These are phyloP conservation scores for Pterois miles DNA, from an alignment of 2,797 vertebrate genomes.

Conservation along the genomic window DNA sequence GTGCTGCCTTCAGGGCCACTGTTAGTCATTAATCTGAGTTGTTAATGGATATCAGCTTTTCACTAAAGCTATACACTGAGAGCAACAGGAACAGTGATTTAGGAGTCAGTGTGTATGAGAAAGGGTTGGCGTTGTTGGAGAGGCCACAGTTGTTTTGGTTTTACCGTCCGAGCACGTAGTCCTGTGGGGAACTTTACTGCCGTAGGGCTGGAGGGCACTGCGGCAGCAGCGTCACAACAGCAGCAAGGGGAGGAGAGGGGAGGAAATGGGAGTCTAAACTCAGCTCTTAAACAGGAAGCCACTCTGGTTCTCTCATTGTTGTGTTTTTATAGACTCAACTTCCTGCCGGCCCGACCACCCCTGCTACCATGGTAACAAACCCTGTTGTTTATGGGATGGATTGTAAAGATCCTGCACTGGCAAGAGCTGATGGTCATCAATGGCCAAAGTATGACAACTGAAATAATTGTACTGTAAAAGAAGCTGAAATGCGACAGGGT, in stretches of 20 bases:
- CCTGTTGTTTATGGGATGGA: constrained; percentile 74
- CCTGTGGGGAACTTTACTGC: background rate
- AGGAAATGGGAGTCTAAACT: constrained; percentile 82
- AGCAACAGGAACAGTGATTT: constrained; percentile 22
- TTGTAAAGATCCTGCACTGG: constrained; percentile 25
- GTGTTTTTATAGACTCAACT: constrained; percentile 81
- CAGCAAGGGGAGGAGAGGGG: constrained; percentile 42
- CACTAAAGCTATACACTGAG: constrained; percentile 2
- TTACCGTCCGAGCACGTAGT: background rate
- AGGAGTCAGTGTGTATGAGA: background rate
- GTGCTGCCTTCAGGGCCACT: constrained; percentile 53
- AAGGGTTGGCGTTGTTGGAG: background rate
- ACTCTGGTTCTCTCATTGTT: constrained; percentile 79
- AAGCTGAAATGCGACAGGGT: background rate
- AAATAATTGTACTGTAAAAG: background rate
- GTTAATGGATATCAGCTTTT: constrained; percentile 58
- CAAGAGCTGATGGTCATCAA: background rate
- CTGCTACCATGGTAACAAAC: constrained; percentile 68
- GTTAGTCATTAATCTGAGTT: constrained; percentile 67
- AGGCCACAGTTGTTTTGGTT: background rate
- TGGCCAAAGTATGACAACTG: constrained; percentile 9
- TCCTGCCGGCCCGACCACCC: constrained; percentile 69
- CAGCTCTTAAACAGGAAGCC: constrained; percentile 84
- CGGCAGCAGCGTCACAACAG: constrained; percentile 53
- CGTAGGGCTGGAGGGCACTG: constrained; percentile 57